A percentile compares a stretch with the other conserved stretches of the same genome.
Conservation (phyloP, 2,113 vertebrate species). For the human (Homo sapiens) region DNA sequence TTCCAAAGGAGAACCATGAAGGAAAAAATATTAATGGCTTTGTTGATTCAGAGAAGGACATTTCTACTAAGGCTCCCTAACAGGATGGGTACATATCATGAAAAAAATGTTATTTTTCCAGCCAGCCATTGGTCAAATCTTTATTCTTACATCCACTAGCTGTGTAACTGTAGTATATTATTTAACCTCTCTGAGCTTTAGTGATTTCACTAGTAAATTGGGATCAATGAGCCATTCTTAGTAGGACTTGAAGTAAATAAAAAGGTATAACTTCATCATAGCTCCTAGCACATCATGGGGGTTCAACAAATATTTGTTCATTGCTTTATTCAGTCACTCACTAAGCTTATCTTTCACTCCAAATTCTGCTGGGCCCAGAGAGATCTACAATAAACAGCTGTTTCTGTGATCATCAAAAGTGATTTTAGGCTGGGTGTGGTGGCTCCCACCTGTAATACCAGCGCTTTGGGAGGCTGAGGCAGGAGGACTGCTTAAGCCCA, state of each 20-base stretch:
- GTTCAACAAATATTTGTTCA: neutral
- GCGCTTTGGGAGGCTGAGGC: no score
- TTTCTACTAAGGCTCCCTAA: neutral
- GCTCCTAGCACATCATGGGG: neutral
- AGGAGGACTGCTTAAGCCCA: no score
- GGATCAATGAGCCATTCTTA: neutral
- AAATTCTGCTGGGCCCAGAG: neutral
- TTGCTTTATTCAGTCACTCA: neutral
- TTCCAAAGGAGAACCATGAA: neutral
- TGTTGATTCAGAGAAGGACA: neutral
- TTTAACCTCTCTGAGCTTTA: neutral
- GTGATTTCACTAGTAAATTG: neutral
- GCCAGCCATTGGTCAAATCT: neutral
- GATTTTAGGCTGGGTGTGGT: neutral
- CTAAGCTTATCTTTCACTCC: neutral
- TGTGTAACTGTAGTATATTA: neutral
- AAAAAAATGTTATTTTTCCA: neutral
- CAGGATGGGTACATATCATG: neutral
- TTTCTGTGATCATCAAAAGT: neutral
- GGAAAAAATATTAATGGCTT: neutral
- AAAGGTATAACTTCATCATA: neutral
- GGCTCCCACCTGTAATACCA: no score
- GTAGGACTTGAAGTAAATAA: neutral
- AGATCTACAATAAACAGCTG: neutral
- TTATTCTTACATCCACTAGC: neutral